Base-by-base conservation (phyloP, 2,113 vertebrate genomes). In the Zapornia atra region DNA sequence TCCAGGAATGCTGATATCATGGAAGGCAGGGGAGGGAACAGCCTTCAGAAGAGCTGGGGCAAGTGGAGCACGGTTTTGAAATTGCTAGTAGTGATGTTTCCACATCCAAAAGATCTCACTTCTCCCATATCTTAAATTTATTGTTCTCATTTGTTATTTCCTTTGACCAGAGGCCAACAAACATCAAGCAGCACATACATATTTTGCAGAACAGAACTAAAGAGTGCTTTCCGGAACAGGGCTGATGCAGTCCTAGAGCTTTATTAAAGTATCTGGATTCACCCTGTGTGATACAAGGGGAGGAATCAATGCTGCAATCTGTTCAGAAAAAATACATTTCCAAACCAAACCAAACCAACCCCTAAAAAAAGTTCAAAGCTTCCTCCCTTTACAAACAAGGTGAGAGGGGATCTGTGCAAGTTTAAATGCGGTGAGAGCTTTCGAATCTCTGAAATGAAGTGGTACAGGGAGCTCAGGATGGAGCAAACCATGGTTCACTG, bases 71-170 rank as follows among this genome's bases (percentile, higher is more conserved):
- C 81, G 38, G n/a, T 71, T 95, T 91, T 82, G 46, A 88, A 95
- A 95, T 66, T 82, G 63, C 65, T 83, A 42, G 63, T 31, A 57
- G 38, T 48, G 77, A 31, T 18, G 15, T 42, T 88, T 90, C 54
- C 69, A 68, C 54, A 73, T 85, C 79, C 63, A 75, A 50, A 88
- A 73, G 22, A 51, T 68, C 54, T 93, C 34, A 92, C 17, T 87
- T 97, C 51, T 83, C 68, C 71, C 72, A 65, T 87, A 44, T 88
- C 68, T 82, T 90, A 79, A 54, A 73, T 91, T 38, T 78, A 64
- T 88, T 63, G 25, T 79, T 42, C 46, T 79, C 11, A 12, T 79
- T 86, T 87, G 44, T 51, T 89, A 50, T 77, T 83, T 94, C 38
- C 36, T 54, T 92, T 91, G 71, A 93, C 90, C 40, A 86, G 71